Conservation (phyloP, 2,113 vertebrate genomes). For the Xenus cinereus region DNA sequence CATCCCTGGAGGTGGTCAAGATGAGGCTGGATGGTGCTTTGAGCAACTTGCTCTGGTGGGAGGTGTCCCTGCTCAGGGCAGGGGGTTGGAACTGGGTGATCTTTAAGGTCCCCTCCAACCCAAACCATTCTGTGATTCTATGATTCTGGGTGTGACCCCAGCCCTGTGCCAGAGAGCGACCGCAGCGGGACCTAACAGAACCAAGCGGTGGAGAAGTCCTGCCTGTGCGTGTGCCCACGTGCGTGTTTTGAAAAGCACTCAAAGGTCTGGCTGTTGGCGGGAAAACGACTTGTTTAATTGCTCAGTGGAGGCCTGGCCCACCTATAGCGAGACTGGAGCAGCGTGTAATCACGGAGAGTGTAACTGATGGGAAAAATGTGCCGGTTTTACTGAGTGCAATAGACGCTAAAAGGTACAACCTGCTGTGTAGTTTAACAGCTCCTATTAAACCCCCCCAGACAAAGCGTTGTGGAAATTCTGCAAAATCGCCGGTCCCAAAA, state of each 20-base stretch:
- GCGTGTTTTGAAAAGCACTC: background rate
- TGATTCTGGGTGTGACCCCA: background rate
- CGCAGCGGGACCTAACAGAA: rapidly evolving
- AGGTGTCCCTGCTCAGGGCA: no score
- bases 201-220: background rate
- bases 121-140: no score
- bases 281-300: slow-evolving; percentile 33
- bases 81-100: no score
- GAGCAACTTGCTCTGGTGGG: no score
- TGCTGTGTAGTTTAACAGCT: slow-evolving; percentile 55
- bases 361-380: slow-evolving; percentile 61
- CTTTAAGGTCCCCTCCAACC: no score
- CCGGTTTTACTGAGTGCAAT: slow-evolving; percentile 39
- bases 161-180: background rate
- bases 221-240: rapidly evolving
- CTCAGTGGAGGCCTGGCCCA: slow-evolving; percentile 46
- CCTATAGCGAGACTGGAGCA: slow-evolving; percentile 26
- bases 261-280: background rate
- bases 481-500: background rate
- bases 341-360: slow-evolving; percentile 23
- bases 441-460: slow-evolving; percentile 39
- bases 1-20: no score
- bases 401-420: slow-evolving; percentile 56
- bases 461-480: slow-evolving; percentile 38
- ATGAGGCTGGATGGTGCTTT: no score